phyloP scores from a whole-genome alignment of 1,140 invertebrate genomes.

The Gyrodactylus salaris region DNA sequence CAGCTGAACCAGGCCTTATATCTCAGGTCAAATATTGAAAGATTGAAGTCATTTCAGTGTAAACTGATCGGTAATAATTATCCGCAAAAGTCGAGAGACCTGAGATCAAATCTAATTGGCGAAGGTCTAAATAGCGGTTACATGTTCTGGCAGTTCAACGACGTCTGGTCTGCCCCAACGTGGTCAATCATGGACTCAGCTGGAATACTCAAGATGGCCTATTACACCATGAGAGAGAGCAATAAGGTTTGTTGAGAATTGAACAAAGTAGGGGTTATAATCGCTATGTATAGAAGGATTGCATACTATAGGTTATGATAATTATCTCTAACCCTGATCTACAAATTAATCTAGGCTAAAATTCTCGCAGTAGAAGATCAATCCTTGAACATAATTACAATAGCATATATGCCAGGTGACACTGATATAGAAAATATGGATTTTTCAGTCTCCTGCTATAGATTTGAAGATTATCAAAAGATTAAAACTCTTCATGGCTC shows the following conservation, averaged over 20 bases:
- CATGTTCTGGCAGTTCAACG: slow-evolving; percentile 92
- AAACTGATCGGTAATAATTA: not conserved
- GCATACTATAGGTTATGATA: not conserved
- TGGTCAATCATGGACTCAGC: slow-evolving; percentile 50
- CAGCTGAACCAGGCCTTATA: not conserved
- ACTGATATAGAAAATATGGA: not conserved
- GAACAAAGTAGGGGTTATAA: too few relatives aligned
- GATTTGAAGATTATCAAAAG: not conserved
- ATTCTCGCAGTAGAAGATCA: not conserved
- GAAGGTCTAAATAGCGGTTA: slow-evolving; percentile 43
- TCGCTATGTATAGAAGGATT: not conserved
- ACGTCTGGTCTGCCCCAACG: slow-evolving; percentile 80
- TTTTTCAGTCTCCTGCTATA: not conserved
- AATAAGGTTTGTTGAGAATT: not conserved
- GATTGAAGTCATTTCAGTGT: not conserved
- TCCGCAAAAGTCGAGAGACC: not conserved
- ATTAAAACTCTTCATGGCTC: not conserved
- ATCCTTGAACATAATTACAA: not conserved
- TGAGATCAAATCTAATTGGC: not conserved
- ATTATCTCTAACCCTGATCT: not conserved
- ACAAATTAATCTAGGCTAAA: not conserved
- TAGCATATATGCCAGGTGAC: not conserved
- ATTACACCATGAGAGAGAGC: slow-evolving; percentile 1
- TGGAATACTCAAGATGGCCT: not conserved
- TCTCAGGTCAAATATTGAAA: not conserved